Evolutionary conservation across 2,888 invertebrate species (phyloP).

Genomic region (Leptinotarsa peninsularis): DNA sequence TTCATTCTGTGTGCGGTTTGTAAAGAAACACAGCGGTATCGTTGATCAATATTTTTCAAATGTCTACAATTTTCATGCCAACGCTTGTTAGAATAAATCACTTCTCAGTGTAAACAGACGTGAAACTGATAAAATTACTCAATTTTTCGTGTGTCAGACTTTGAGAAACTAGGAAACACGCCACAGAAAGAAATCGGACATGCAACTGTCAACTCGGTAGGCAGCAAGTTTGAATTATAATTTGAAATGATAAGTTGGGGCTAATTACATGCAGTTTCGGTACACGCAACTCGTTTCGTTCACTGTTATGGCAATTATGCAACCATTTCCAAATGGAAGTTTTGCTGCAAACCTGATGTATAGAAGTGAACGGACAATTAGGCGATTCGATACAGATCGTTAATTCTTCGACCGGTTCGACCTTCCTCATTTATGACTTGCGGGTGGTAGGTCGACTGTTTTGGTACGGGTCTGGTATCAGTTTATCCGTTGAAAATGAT

Average conservation of each 20-base stretch:
- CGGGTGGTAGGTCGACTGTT: too few species aligned
- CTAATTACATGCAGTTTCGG: conserved; percentile 51
- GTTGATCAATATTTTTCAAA: background rate
- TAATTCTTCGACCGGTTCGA: background rate
- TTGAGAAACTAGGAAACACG: conserved; percentile 11
- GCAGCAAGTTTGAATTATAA: conserved; percentile 52
- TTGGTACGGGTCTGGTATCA: too few species aligned
- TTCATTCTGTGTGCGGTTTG: too few species aligned
- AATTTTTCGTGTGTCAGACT: conserved; percentile 14
- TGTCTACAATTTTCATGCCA: background rate
- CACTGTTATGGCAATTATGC: conserved; percentile 41
- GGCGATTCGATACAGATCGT: conserved; percentile 14
- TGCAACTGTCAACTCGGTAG: conserved; percentile 54
- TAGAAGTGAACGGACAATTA: conserved; percentile 20
- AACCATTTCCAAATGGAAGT: conserved; percentile 44
- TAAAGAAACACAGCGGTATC: too few species aligned
- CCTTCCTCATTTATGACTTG: background rate
- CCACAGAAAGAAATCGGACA: conserved; percentile 43
- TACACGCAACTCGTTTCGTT: conserved; percentile 47
- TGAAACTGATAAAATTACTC: conserved; percentile 14
- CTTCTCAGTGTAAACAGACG: conserved; percentile 9
- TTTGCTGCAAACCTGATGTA: conserved; percentile 30
- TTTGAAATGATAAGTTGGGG: conserved; percentile 53
- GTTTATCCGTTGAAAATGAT: too few species aligned
- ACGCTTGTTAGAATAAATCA: conserved; percentile 13